Evolutionary conservation across 2,113 vertebrate genomes (phyloP).

Genomic region (Muscicapa adusta): DNA sequence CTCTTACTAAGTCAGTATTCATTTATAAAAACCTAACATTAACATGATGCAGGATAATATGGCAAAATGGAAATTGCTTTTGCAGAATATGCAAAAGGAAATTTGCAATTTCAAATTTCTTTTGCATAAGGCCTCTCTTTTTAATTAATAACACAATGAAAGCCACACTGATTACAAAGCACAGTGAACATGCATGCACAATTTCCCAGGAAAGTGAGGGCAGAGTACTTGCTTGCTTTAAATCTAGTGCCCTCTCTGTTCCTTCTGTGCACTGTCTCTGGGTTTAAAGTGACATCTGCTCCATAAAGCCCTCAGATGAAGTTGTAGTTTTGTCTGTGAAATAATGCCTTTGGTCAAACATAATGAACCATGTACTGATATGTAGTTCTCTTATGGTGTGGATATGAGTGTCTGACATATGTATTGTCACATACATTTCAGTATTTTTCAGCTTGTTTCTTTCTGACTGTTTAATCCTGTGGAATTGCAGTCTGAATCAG

Average conservation of each 20-base stretch:
- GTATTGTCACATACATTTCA: not conserved
- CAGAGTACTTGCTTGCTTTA: not conserved
- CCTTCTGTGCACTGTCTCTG: not conserved
- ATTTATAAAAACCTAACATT: not conserved
- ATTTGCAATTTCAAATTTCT: not conserved
- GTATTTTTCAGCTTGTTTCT: not conserved
- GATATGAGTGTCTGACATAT: not conserved
- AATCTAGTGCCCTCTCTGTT: not conserved
- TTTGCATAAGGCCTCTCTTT: not conserved
- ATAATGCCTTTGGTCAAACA: not conserved
- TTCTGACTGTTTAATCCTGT: not conserved
- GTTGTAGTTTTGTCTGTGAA: not conserved
- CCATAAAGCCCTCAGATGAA: not conserved
- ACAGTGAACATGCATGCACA: not conserved
- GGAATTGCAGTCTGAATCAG: conserved; percentile 1
- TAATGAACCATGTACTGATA: not conserved
- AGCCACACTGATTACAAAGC: not conserved
- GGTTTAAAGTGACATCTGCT: not conserved
- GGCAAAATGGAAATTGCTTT: not conserved
- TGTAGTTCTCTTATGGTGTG: not conserved
- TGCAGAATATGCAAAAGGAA: not conserved
- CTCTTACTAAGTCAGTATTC: not conserved
- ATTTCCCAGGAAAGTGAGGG: not conserved
- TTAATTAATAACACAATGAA: not conserved
- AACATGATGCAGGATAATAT: not conserved